These are phyloP conservation scores for Miniopterus natalensis DNA, from an alignment of 2,113 vertebrate species.

Conservation along the genomic window DNA sequence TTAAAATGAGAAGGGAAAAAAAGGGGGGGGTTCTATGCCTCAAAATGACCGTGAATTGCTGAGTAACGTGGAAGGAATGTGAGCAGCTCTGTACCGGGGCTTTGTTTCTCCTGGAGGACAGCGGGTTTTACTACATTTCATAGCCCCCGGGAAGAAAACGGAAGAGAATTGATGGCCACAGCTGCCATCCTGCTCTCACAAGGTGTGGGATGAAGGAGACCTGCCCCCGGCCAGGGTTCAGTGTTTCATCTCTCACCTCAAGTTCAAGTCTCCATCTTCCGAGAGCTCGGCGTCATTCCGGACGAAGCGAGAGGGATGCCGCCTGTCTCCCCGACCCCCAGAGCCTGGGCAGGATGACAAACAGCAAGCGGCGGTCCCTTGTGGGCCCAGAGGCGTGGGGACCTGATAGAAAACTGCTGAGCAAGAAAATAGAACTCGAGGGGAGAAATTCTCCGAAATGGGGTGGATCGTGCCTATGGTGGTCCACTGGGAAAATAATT, in stretches of 20 bases:
- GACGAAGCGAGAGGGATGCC: not conserved
- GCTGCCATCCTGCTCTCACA: not conserved
- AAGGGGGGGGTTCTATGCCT: not conserved
- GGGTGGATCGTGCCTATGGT: conserved; percentile 51
- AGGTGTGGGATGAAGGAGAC: not conserved
- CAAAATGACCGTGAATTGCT: not conserved
- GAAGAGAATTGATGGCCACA: not conserved
- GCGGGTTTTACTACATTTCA: not conserved
- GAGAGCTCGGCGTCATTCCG: not conserved
- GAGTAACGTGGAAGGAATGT: conserved; percentile 61
- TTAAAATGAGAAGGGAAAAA: not conserved
- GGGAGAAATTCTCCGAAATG: conserved; percentile 63
- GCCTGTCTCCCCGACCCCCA: conserved; percentile 68
- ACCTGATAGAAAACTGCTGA: conserved; percentile 56
- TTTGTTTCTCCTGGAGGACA: conserved; percentile 53
- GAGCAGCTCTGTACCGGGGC: not conserved
- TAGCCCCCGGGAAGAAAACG: conserved; percentile 16
- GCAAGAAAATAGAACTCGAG: conserved; percentile 74
- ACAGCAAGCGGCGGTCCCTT: conserved; percentile 63
- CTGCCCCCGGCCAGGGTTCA: conserved; percentile 51
- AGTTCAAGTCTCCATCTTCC: conserved; percentile 61
- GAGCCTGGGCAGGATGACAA: conserved; percentile 47
- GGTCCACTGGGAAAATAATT: conserved; percentile 76
- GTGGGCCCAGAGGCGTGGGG: conserved; percentile 30
- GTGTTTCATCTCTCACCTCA: conserved; percentile 57